Evolutionary conservation across 2,888 invertebrate genomes (phyloP), one percentile per base, ranked within the genome.

Genomic region (Eumacrocentrus americanus): DNA sequence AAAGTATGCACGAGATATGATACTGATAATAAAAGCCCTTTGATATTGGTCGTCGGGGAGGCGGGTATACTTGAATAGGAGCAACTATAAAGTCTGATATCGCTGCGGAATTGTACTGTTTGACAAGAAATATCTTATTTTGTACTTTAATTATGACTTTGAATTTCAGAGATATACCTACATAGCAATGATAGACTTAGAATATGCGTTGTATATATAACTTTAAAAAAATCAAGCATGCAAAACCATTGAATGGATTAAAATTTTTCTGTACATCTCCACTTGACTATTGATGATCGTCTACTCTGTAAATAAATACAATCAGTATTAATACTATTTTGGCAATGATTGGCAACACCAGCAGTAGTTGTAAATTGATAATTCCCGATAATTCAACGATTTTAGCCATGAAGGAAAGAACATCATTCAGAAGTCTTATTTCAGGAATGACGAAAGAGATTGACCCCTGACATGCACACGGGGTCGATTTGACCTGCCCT

Each of bases 61-160:
- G n/a, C n/a, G n/a, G n/a, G n/a, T 5, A 42, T 42, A 42, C 11
- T 3, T 42, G n/a, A 42, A 42, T 18, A 20, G 42, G 20, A 7
- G 9, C 3, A 42, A 16, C 22, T 14, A 20, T 42, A 9, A 18
- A 42, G 11, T 42, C 9, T 42, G 7, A 11, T 18, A 4, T 42
- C 1, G 20, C 11, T 16, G 20, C 20, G 23, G 16, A 20, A 56
- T 64, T 66, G 64, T 66, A 64, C 63, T 64, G 50, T 62, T 60
- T 58, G 60, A 59, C 20, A 16, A 42, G 9, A 25, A 42, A 42
- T 35, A 35, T 35, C 42, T 18, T 9, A 5, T 52, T 38, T 22
- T 52, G 37, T 52, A 52, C 37, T 37, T 52, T 52, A 16, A 38
- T 52, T 20, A 52, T 52, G 12, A 20, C 23, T 20, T 38, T 20